Evolutionary conservation across 1,140 invertebrate genomes (phyloP).

Genomic region (Trachelipus rathkii): DNA sequence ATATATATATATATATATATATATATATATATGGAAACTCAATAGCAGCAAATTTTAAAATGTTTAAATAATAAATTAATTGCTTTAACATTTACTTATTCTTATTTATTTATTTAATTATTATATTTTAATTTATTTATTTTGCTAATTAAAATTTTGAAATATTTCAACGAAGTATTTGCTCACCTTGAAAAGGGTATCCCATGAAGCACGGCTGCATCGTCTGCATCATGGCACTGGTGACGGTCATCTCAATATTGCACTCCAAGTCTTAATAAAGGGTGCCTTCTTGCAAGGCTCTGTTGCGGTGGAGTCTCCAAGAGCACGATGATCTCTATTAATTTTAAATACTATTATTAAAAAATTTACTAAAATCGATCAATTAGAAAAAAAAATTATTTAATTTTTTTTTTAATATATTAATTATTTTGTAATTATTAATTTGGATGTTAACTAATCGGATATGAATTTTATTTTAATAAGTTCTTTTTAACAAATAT

Average conservation of each 20-base stretch:
- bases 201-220: constrained; percentile 2
- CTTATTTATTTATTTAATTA: too few relatives aligned
- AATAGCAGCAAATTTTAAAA: too few relatives aligned
- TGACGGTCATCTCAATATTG: background rate
- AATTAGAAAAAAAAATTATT: background rate
- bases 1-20: too few relatives aligned
- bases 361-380: background rate
- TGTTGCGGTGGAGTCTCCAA: background rate
- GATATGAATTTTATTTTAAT: too few relatives aligned
- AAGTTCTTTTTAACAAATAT: too few relatives aligned
- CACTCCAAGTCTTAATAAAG: background rate
- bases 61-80: too few relatives aligned
- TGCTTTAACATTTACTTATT: too few relatives aligned
- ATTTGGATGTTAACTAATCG: too few relatives aligned
- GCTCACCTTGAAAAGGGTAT: background rate
- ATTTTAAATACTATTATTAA: background rate
- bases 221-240: constrained; percentile 1
- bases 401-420: background rate
- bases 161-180: background rate
- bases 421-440: too few relatives aligned
- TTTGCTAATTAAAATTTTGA: too few relatives aligned
- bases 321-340: background rate
- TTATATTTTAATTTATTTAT: too few relatives aligned
- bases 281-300: background rate
- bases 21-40: too few relatives aligned